These are phyloP conservation scores for Ariopsis seemanni DNA, from an alignment of 2,113 vertebrate genomes.

Conservation along the genomic window DNA sequence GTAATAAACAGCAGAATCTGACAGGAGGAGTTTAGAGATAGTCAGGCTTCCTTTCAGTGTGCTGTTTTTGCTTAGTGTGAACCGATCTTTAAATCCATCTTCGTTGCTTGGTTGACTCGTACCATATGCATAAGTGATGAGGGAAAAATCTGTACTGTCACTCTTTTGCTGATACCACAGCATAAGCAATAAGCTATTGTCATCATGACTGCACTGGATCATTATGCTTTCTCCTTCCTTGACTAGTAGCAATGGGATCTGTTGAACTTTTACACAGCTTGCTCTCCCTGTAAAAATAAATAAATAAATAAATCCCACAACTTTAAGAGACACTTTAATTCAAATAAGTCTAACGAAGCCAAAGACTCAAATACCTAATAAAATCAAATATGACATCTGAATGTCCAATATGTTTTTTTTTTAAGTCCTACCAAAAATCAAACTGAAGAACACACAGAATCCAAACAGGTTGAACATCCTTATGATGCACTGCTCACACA, in stretches of 20 bases:
- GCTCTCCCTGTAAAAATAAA: slow-evolving; percentile 28
- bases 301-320: background rate
- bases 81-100: slow-evolving; percentile 16
- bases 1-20: slow-evolving; percentile 67
- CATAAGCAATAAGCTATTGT: slow-evolving; percentile 21
- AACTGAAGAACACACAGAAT: background rate
- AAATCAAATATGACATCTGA: background rate
- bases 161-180: slow-evolving; percentile 53
- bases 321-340: background rate
- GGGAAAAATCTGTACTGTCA: slow-evolving; percentile 14
- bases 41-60: slow-evolving; percentile 51
- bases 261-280: slow-evolving; percentile 39
- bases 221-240: background rate
- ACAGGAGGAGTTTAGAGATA: slow-evolving; percentile 3
- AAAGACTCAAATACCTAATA: background rate
- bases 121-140: slow-evolving; percentile 32
- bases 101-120: background rate
- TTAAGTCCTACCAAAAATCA: slow-evolving; percentile 22
- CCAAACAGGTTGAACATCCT: background rate
- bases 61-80: slow-evolving; percentile 5
- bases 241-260: slow-evolving; percentile 17
- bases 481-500: background rate
- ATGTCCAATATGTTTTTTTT: background rate
- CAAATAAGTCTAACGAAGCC: background rate
- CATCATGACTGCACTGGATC: slow-evolving; percentile 49